phyloP scores from a whole-genome alignment of 2,888 invertebrate species.

The Xestia c-nigrum region DNA sequence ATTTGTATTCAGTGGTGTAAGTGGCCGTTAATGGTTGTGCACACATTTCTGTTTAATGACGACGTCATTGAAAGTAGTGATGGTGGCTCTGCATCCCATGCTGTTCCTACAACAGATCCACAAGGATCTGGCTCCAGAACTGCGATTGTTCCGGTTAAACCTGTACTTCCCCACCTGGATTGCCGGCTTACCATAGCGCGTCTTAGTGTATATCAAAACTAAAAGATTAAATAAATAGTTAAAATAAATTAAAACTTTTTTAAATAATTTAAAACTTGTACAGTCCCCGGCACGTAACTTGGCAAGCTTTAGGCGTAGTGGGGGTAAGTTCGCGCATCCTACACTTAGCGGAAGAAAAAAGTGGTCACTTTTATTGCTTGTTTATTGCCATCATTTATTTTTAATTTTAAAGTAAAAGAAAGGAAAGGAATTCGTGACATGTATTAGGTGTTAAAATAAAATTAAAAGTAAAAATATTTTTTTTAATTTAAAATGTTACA shows the following conservation, averaged over 20 bases:
- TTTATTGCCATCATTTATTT: background rate
- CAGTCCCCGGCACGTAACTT: background rate
- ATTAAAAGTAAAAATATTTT: background rate
- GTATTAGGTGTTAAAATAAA: slow-evolving; percentile 3
- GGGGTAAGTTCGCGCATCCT: slow-evolving; percentile 1
- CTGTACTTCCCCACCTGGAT: slow-evolving; percentile 76
- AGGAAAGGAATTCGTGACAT: background rate
- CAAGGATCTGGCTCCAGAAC: slow-evolving; percentile 73
- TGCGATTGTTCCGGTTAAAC: slow-evolving; percentile 77
- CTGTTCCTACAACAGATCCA: slow-evolving; percentile 80
- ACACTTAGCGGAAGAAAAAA: background rate
- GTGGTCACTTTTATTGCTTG: background rate
- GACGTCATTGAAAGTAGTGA: slow-evolving; percentile 70
- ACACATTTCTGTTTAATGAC: slow-evolving; percentile 69
- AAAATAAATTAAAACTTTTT: too few species aligned
- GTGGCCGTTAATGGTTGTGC: slow-evolving; percentile 68
- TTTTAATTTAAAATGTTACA: background rate
- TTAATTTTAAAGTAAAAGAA: background rate
- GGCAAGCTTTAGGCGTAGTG: background rate
- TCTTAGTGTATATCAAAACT: slow-evolving; percentile 74
- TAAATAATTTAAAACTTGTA: slow-evolving; percentile 22
- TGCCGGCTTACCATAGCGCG: slow-evolving; percentile 71
- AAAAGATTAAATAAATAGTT: slow-evolving; percentile 41
- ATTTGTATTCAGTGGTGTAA: background rate
- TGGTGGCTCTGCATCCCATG: slow-evolving; percentile 73